Percentiles rank a stretch among this genome's conserved stretches.
These are phyloP conservation scores for Spisula solida DNA, from an alignment of 2,888 invertebrate species.

Conservation along the genomic window DNA sequence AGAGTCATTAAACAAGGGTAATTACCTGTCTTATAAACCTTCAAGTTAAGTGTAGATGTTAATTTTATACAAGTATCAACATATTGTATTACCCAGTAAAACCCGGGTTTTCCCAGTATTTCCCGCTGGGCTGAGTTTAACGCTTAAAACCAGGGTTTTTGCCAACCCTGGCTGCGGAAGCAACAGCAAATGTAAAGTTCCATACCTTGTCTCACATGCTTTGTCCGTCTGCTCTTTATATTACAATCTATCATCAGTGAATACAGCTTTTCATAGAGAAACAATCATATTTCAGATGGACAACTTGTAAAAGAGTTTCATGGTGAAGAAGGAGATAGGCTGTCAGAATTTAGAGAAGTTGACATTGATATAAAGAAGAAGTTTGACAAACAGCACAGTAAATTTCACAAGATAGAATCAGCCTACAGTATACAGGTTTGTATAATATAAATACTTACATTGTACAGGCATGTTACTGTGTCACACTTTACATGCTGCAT, in stretches of 20 bases:
- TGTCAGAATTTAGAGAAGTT: conserved; percentile 62
- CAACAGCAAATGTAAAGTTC: not conserved
- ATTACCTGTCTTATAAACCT: too few species aligned
- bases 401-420: conserved; percentile 75
- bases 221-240: not conserved
- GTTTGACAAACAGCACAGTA: conserved; percentile 75
- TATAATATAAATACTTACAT: too few species aligned
- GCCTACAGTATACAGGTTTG: conserved; percentile 78
- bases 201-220: not conserved
- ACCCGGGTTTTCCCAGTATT: too few species aligned
- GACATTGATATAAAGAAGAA: conserved; percentile 71
- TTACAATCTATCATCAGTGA: not conserved
- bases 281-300: conserved; percentile 55
- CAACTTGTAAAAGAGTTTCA: conserved; percentile 57
- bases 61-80: too few species aligned
- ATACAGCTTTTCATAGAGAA: not conserved
- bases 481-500: too few species aligned
- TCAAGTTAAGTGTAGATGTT: too few species aligned
- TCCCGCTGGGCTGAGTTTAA: too few species aligned
- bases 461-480: too few species aligned
- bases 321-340: conserved; percentile 51
- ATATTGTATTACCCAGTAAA: too few species aligned
- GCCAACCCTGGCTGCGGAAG: too few species aligned
- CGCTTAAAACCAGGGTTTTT: too few species aligned
- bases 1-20: too few species aligned